phyloP scores from a whole-genome alignment of 1,140 invertebrate genomes.

The Drosophila nigrodunni region DNA sequence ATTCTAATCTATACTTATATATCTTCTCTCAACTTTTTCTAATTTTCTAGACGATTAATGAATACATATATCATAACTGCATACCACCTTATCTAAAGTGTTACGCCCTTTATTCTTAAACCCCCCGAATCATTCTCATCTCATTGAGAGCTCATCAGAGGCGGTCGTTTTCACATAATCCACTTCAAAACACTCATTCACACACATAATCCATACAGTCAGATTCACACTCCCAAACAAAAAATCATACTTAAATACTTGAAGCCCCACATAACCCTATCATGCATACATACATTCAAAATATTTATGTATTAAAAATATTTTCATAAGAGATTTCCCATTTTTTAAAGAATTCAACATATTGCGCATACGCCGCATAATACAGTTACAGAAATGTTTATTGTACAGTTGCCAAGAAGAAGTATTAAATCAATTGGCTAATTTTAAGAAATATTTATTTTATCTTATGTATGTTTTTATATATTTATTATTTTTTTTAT shows the following conservation, averaged over 20 bases:
- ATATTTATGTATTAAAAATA: constrained; percentile 6
- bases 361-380: constrained; percentile 58
- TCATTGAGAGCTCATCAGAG: constrained; percentile 65
- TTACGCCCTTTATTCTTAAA: constrained; percentile 53
- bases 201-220: constrained; percentile 53
- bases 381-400: constrained; percentile 4
- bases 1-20: constrained; percentile 78
- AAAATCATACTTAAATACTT: constrained; percentile 9
- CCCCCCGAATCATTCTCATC: constrained; percentile 49
- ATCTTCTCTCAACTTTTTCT: constrained; percentile 80
- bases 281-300: constrained; percentile 47
- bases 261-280: constrained; percentile 40
- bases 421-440: not conserved
- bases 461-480: constrained; percentile 37
- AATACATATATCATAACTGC: constrained; percentile 79
- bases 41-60: constrained; percentile 84
- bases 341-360: constrained; percentile 4
- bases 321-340: constrained; percentile 6
- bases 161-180: constrained; percentile 35
- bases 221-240: constrained; percentile 52
- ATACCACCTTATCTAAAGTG: constrained; percentile 64
- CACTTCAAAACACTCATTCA: constrained; percentile 37
- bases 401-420: constrained; percentile 8
- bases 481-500: constrained; percentile 28
- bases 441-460: constrained; percentile 4